Evolutionary conservation across 1,140 invertebrate genomes (phyloP), one percentile per base, ranked within the genome.

Genomic region (Gerris buenoi): DNA sequence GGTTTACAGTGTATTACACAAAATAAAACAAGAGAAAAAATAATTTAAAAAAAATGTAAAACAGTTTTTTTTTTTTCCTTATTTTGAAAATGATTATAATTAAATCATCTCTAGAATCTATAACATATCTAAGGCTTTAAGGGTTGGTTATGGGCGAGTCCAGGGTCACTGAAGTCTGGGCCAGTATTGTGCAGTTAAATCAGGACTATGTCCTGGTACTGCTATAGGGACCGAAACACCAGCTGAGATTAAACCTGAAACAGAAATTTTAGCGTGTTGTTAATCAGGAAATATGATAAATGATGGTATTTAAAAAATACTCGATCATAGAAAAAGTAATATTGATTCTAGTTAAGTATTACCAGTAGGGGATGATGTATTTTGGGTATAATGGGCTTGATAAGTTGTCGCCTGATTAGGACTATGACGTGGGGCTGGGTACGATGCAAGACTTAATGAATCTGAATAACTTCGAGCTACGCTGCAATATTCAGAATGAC

Each of bases 161-260:
- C 70, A 71, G 26, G 66, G 70, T 94, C 93, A 97, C 90, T 97
- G 94, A 77, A 97, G 85, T 76, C 95, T 81, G 13, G 93, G 91
- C 94, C 95, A 97, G 78, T 97, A 97, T 80, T 95, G 95, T 56
- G 89, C 86, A 63, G 90, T 83, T 78, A 94, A 84, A 76, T 95
- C 91, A 26, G 88, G 86, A 67, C 85, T 85, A 76, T 95, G 93
- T 56, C 93, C 92, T 23, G 93, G 93, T 74, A 97, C 95, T 81
- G 97, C 94, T 61, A 97, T 91, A 2, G 95, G 95, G n/a, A 97
- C 95, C 25, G 93, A 96, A 5, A 98, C 92, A 28, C 95, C 95
- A 25, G 94, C 92, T 60, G 93, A 95, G 82, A 97, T 96, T 66
- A 97, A 87, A 76, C 94, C 94, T 96, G 81, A 79, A 71, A 75